phyloP scores from a whole-genome alignment of 30 jellyfish, hydroid and myxozoan species.

The Aurelia aurita region DNA sequence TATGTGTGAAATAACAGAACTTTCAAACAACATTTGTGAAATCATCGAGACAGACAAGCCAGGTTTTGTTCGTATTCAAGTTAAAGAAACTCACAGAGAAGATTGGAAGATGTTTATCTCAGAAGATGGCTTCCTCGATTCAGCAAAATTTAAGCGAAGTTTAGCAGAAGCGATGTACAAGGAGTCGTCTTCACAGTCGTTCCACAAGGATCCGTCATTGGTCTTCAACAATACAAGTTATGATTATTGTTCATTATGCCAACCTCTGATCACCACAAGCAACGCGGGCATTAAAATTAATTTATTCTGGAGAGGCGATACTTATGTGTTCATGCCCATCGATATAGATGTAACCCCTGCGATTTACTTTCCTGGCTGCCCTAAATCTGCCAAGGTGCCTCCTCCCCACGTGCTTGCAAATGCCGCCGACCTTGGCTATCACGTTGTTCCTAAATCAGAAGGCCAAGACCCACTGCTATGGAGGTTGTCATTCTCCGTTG shows the following conservation, averaged over 20 bases:
- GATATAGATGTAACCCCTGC: conserved; percentile 29
- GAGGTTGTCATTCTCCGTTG: conserved; percentile 63
- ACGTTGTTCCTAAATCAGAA: conserved; percentile 31
- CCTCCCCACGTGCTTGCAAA: conserved; percentile 11
- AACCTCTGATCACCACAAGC: conserved; percentile 3
- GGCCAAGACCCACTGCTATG: conserved; percentile 36
- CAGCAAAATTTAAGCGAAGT: not conserved
- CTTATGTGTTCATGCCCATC: conserved; percentile 7
- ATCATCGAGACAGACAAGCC: conserved; percentile 4
- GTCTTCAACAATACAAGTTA: conserved; percentile 18
- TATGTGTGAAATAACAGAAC: conserved; percentile 11
- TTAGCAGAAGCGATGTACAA: not conserved
- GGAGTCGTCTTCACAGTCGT: not conserved
- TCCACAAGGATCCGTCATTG: not conserved
- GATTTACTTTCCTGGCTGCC: conserved; percentile 14
- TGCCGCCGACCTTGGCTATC: conserved; percentile 7
- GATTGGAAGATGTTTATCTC: conserved; percentile 19
- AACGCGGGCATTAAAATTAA: conserved; percentile 33
- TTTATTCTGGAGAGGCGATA: conserved; percentile 8
- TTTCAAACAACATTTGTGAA: not conserved
- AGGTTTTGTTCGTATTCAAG: conserved; percentile 10
- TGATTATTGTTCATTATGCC: conserved; percentile 22
- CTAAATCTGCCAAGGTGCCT: conserved; percentile 5
- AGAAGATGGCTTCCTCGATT: conserved; percentile 26
- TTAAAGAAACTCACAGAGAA: conserved; percentile 6